Evolutionary conservation across 2,113 vertebrate species (phyloP).

Genomic region (Psittacula cyanocephala): DNA sequence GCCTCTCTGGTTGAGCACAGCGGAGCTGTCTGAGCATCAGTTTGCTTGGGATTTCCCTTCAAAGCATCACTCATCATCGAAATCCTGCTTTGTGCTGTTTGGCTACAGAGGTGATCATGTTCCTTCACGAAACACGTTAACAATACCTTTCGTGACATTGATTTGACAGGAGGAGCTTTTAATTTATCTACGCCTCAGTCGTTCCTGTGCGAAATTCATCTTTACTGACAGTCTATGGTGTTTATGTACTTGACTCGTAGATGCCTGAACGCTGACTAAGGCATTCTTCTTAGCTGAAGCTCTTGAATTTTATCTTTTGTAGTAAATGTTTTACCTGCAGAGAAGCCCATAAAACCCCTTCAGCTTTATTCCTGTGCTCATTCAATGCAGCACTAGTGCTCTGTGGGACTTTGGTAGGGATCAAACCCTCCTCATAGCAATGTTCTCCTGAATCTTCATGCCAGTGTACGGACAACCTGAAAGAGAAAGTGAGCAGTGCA

Average conservation of each 20-base stretch:
- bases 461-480: neutral
- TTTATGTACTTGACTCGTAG: neutral
- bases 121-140: neutral
- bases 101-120: neutral
- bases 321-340: neutral
- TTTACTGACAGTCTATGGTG: neutral
- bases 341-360: neutral
- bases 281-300: slow-evolving; percentile 18
- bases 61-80: slow-evolving; percentile 23
- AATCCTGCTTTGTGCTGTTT: neutral
- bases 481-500: neutral
- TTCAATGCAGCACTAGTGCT: neutral
- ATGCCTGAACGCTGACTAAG: slow-evolving; percentile 42
- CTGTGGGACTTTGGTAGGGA: neutral
- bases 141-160: slow-evolving; percentile 8
- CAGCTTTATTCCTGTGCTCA: neutral
- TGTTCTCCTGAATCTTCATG: neutral
- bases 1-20: neutral
- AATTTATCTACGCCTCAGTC: slow-evolving; percentile 28
- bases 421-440: neutral
- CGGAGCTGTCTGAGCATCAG: neutral
- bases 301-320: neutral
- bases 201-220: slow-evolving; percentile 19
- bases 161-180: slow-evolving; percentile 52
- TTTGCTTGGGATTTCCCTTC: slow-evolving; percentile 42